These are phyloP conservation scores for Copsychus sechellarum DNA, from an alignment of 2,113 vertebrate species.

Conservation along the genomic window DNA sequence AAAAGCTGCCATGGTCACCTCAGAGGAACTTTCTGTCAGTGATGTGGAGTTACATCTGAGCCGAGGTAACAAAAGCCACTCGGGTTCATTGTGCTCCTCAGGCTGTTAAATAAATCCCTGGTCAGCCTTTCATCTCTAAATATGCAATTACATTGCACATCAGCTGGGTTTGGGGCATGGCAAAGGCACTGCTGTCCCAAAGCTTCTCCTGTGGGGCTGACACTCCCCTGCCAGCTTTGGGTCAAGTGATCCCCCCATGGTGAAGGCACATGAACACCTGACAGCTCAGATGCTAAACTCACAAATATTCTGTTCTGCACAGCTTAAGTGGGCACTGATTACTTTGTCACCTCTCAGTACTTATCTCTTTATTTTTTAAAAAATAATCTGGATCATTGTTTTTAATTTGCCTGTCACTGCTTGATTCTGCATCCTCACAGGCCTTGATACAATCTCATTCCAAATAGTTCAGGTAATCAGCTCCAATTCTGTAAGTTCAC, in stretches of 20 bases:
- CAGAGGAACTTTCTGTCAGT: background rate
- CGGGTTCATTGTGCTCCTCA: background rate
- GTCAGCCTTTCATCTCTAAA: background rate
- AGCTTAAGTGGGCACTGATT: background rate
- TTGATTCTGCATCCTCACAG: background rate
- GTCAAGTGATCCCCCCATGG: rapidly evolving
- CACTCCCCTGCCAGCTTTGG: background rate
- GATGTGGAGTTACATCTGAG: background rate
- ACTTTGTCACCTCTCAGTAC: background rate
- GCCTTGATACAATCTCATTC: background rate
- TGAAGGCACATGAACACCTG: background rate
- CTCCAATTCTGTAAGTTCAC: background rate
- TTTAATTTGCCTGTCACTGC: background rate
- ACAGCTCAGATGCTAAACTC: background rate
- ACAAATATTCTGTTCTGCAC: background rate
- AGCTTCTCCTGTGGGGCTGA: background rate
- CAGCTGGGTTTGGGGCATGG: background rate
- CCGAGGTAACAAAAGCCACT: background rate
- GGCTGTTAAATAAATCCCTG: background rate
- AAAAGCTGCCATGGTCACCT: background rate
- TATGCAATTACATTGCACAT: background rate
- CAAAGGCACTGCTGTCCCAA: background rate
- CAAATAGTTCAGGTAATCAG: background rate
- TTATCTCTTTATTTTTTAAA: background rate
- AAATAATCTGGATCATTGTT: background rate